phyloP scores from a whole-genome alignment of 2,797 vertebrate species.

The Phalloptychus januarius region DNA sequence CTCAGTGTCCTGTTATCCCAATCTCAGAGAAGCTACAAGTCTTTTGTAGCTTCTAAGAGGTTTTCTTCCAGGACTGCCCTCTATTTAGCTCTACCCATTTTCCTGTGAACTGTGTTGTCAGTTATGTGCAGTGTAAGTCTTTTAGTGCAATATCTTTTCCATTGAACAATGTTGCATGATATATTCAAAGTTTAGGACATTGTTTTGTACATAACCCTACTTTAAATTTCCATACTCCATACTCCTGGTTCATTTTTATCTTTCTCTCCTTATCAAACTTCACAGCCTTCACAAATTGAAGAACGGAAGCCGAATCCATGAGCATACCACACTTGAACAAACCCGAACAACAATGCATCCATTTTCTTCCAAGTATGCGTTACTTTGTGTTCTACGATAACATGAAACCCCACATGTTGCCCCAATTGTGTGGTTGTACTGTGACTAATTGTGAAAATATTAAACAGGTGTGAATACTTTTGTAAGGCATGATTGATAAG shows the following conservation, averaged over 20 bases:
- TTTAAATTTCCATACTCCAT: background rate
- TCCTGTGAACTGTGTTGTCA: background rate
- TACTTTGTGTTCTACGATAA: background rate
- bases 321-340: background rate
- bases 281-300: background rate
- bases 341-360: background rate
- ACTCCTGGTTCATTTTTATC: background rate
- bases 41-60: background rate
- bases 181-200: background rate
- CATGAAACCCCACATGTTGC: background rate
- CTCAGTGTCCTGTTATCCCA: background rate
- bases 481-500: background rate
- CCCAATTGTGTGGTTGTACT: background rate
- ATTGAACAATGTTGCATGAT: background rate
- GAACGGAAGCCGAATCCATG: background rate
- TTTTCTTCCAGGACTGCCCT: background rate
- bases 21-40: no score
- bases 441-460: background rate
- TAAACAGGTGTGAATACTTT: background rate
- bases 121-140: background rate
- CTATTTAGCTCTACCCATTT: background rate
- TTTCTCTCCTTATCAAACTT: background rate
- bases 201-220: background rate
- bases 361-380: background rate
- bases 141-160: background rate